Evolutionary conservation across 2,888 invertebrate species (phyloP).

Genomic region (Rutpela maculata): DNA sequence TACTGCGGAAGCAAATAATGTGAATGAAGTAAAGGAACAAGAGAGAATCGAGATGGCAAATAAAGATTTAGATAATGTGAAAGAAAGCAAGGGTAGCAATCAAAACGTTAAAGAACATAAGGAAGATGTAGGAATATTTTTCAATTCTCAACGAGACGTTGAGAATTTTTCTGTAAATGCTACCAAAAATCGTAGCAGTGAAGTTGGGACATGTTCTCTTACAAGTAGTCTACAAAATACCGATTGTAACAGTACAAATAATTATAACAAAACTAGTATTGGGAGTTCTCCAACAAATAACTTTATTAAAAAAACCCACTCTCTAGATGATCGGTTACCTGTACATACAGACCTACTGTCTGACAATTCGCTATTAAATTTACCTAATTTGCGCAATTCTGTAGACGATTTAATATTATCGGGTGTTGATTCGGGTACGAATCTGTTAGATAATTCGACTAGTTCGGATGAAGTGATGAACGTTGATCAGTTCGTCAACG

Average conservation of each 20-base stretch:
- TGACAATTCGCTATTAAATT: constrained; percentile 63
- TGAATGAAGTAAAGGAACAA: neutral
- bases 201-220: neutral
- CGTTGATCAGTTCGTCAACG: constrained; percentile 73
- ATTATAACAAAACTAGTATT: neutral
- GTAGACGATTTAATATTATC: constrained; percentile 70
- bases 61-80: neutral
- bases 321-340: constrained; percentile 7
- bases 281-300: neutral
- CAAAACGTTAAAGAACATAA: neutral
- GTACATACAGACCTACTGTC: constrained; percentile 58
- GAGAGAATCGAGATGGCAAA: neutral
- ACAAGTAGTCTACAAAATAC: neutral
- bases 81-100: neutral
- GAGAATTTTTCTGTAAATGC: neutral
- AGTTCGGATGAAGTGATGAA: constrained; percentile 73
- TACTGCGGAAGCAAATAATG: neutral
- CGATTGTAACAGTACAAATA: neutral
- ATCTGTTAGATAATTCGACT: constrained; percentile 69
- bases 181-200: neutral
- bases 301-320: constrained; percentile 11
- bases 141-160: neutral
- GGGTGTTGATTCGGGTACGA: constrained; percentile 64
- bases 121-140: neutral
- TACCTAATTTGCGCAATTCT: constrained; percentile 61